Evolutionary conservation across 2,797 vertebrate genomes (phyloP).

Genomic region (Halcyon smyrnensis): DNA sequence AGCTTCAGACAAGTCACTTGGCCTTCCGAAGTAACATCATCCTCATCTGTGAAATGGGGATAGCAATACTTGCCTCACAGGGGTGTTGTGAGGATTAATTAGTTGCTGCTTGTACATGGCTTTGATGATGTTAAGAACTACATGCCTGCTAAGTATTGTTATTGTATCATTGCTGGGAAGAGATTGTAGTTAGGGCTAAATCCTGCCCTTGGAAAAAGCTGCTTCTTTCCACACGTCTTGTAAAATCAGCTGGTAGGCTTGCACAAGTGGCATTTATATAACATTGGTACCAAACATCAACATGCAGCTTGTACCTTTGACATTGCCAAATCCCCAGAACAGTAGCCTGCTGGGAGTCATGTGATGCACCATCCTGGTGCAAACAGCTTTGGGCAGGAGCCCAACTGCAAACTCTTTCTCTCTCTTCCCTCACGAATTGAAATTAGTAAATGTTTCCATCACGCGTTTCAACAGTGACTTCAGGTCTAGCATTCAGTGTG

Average conservation of each 20-base stretch:
- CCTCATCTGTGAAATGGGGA: slow-evolving; percentile 9
- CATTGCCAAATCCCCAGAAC: slow-evolving; percentile 24
- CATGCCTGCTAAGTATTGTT: slow-evolving; percentile 54
- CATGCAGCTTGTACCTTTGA: neutral
- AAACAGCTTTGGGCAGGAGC: neutral
- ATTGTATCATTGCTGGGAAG: slow-evolving; percentile 38
- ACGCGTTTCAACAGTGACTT: neutral
- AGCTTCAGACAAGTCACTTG: slow-evolving; percentile 42
- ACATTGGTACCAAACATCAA: slow-evolving; percentile 29
- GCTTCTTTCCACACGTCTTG: slow-evolving; percentile 7
- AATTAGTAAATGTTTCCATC: neutral
- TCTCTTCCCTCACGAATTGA: neutral
- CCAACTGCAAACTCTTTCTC: neutral
- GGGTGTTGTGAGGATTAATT: slow-evolving; percentile 66
- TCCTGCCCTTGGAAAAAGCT: slow-evolving; percentile 38
- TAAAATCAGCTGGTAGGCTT: slow-evolving; percentile 36
- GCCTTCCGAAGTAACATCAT: slow-evolving; percentile 34
- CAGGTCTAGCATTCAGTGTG: neutral
- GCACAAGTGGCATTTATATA: slow-evolving; percentile 25
- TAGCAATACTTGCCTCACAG: slow-evolving; percentile 62
- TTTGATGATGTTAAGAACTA: slow-evolving; percentile 68
- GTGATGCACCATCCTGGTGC: neutral
- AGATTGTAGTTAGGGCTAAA: slow-evolving; percentile 26
- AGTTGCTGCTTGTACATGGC: slow-evolving; percentile 47
- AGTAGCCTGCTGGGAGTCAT: slow-evolving; percentile 1